Base-by-base conservation (phyloP, 53 echinoderm and acorn worm genomes). In the Actinopyga echinites region DNA sequence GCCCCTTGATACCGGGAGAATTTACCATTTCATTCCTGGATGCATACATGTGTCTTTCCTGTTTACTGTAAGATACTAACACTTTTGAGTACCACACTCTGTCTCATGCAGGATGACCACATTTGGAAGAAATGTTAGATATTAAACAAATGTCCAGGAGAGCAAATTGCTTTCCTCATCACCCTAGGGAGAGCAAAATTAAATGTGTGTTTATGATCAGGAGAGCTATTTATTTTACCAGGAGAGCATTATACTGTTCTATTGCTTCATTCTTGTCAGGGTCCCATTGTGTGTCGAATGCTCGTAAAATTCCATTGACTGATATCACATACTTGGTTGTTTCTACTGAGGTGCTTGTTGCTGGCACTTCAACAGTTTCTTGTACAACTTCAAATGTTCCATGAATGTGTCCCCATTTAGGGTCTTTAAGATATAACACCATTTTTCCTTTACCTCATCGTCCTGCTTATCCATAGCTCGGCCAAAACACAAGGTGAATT, bases 271-370 rank as follows among this genome's bases (percentile, higher is more conserved):
- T n/a, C n/a, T n/a, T n/a, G n/a, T n/a, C n/a, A 8, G 79, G 84
- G 24, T 89, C 57, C 63, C 80, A 84, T 64, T 89, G 84, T 56
- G 73, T 77, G 20, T 64, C 60, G 33, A 89, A 80, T 1, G 89
- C 79, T 6, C 71, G 37, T 20, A 84, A 36, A 33, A 71, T 58
- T 31, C 71, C 33, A n/a, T 55, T 1, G 15, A 84, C 23, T n/a
- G 73, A 71, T 31, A 19, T 49, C 73, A 57, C 71, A 21, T 45
- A 53, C 10, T 23, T 69, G 8, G 43, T 21, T 23, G 43, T 40
- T 30, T 24, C 74, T 19, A 24, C 65, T 24, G 13, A 24, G 17
- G 65, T 29, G 31, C 65, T 9, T 6, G 65, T 28, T 17, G 3
- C 25, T 26, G 31, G 65, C 8, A 30, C 65, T 30, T 15, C 30